Conservation (phyloP, 2,888 invertebrate species). For the Morpho deidamia region DNA sequence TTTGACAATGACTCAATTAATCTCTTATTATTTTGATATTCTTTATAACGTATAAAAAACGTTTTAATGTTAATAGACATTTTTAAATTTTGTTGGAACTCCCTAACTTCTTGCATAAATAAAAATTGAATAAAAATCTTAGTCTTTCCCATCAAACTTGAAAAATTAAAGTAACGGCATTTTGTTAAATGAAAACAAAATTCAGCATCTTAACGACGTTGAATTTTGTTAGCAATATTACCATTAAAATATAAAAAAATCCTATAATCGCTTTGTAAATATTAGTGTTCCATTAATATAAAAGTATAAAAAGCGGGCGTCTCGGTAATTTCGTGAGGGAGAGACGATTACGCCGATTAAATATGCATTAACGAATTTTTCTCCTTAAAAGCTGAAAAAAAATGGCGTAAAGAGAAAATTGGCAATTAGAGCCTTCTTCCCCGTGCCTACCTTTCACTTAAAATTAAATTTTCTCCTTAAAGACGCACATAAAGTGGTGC, state of each 20-base stretch:
- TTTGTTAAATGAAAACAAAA: not conserved
- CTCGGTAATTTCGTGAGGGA: conserved; percentile 44
- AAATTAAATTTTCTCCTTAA: conserved; percentile 68
- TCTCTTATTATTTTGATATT: too few species aligned
- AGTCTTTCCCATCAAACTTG: too few species aligned
- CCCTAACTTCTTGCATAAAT: too few species aligned
- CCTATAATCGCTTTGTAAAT: conserved; percentile 29
- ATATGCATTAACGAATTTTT: conserved; percentile 79
- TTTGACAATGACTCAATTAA: too few species aligned
- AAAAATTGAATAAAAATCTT: too few species aligned
- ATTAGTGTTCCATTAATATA: conserved; percentile 31
- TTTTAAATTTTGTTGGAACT: too few species aligned
- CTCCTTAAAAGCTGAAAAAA: conserved; percentile 72
- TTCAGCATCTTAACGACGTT: conserved; percentile 8
- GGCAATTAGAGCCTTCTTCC: conserved; percentile 60
- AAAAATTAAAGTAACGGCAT: too few species aligned
- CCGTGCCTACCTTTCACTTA: conserved; percentile 44
- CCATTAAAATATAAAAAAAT: conserved; percentile 19
- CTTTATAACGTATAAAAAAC: too few species aligned
- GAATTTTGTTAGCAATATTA: conserved; percentile 12
- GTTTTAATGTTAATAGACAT: too few species aligned
- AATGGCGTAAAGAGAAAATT: conserved; percentile 76
- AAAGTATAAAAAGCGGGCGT: conserved; percentile 31
- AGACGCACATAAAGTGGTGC: conserved; percentile 67
- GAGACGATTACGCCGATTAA: conserved; percentile 73